Percentiles rank a stretch among this genome's conserved stretches.
These are phyloP conservation scores for Lethenteron camtschaticum DNA, from an alignment of 2,113 vertebrate species.

Conservation along the genomic window DNA sequence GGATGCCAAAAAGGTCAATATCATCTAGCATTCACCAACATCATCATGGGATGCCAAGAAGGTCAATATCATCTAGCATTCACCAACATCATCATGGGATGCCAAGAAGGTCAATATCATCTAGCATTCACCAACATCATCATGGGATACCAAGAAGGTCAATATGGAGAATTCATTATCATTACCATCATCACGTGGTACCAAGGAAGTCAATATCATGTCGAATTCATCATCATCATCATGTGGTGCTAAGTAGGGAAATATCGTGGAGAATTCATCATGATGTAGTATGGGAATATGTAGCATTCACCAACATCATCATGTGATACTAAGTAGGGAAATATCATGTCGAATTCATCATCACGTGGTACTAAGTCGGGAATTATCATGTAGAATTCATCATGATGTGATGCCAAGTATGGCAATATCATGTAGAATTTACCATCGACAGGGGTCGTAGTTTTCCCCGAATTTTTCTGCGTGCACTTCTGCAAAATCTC, in stretches of 20 bases:
- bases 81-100: neutral
- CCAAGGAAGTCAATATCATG: too few species aligned
- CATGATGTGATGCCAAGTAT: too few species aligned
- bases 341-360: conserved; percentile 1
- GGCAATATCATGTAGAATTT: too few species aligned
- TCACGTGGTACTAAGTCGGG: neutral
- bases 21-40: neutral
- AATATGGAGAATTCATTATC: too few species aligned
- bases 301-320: neutral
- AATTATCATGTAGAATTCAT: neutral
- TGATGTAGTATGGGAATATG: neutral
- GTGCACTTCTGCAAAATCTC: too few species aligned
- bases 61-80: neutral
- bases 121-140: too few species aligned
- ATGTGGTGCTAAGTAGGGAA: neutral
- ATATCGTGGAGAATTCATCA: neutral
- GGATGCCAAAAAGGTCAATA: too few species aligned
- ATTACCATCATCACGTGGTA: too few species aligned
- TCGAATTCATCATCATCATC: neutral
- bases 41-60: neutral
- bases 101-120: too few species aligned
- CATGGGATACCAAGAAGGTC: too few species aligned
- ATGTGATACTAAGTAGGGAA: neutral
- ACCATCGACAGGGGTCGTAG: too few species aligned
- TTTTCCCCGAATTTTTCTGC: neutral